Percentiles rank a stretch among this genome's conserved stretches.
Evolutionary conservation across 2,797 vertebrate genomes (phyloP).

Genomic region (Scleropages formosus): DNA sequence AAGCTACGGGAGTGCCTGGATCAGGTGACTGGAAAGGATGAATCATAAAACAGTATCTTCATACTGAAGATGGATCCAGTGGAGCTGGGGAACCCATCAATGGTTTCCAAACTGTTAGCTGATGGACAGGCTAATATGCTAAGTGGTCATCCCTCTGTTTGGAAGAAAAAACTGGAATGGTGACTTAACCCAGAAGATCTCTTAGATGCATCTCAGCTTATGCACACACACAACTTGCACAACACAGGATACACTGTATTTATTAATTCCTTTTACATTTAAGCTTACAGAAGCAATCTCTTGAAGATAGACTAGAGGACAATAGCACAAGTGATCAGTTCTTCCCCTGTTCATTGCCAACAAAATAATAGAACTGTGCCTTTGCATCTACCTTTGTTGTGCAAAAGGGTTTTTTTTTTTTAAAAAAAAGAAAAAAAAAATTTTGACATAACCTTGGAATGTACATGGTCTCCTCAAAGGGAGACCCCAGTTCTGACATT

Average conservation of each 20-base stretch:
- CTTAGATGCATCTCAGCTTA: not conserved
- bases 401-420: slow-evolving; percentile 8
- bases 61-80: slow-evolving; percentile 29
- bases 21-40: slow-evolving; percentile 73
- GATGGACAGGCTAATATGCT: slow-evolving; percentile 21
- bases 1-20: slow-evolving; percentile 76
- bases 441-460: slow-evolving; percentile 13
- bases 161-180: not conserved
- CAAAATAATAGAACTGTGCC: not conserved
- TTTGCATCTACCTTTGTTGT: slow-evolving; percentile 1
- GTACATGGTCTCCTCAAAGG: slow-evolving; percentile 1
- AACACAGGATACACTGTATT: slow-evolving; percentile 16
- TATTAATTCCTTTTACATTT: slow-evolving; percentile 21
- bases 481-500: not conserved
- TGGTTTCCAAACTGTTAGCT: slow-evolving; percentile 23
- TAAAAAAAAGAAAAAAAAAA: no score
- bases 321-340: not conserved
- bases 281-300: not conserved
- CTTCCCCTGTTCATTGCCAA: not conserved
- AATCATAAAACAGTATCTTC: slow-evolving; percentile 39
- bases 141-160: not conserved
- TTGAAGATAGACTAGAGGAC: slow-evolving; percentile 10
- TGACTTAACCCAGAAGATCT: not conserved
- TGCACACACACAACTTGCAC: not conserved
- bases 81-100: slow-evolving; percentile 34